Percentiles rank a stretch among this genome's conserved stretches.
These are phyloP conservation scores for Drosophila acutilabella DNA, from an alignment of 2,888 invertebrate genomes.

Conservation along the genomic window DNA sequence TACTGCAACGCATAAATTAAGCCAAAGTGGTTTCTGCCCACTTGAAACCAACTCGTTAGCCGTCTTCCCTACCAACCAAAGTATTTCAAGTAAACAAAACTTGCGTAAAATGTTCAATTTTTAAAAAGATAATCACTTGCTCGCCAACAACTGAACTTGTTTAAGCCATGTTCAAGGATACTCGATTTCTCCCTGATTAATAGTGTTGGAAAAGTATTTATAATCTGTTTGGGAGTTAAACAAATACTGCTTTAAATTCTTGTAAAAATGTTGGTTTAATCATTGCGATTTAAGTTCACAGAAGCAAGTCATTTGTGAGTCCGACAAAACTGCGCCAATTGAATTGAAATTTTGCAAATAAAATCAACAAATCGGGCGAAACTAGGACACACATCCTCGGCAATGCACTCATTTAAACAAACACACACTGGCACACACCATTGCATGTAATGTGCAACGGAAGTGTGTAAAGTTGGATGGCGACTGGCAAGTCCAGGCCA, in stretches of 20 bases:
- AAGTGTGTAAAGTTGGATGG: slow-evolving; percentile 52
- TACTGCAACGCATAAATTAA: slow-evolving; percentile 66
- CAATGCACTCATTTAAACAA: slow-evolving; percentile 16
- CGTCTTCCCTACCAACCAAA: not conserved
- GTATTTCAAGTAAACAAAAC: not conserved
- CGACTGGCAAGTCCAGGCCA: slow-evolving; percentile 56
- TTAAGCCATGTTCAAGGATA: slow-evolving; percentile 14
- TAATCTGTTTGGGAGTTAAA: not conserved
- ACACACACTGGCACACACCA: not conserved
- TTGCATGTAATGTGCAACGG: slow-evolving; percentile 36
- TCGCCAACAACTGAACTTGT: slow-evolving; percentile 21
- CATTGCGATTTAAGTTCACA: slow-evolving; percentile 40
- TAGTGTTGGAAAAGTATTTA: slow-evolving; percentile 1
- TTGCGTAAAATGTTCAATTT: slow-evolving; percentile 37
- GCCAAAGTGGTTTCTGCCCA: slow-evolving; percentile 51
- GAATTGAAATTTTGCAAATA: slow-evolving; percentile 45
- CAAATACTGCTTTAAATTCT: not conserved
- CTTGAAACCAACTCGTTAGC: slow-evolving; percentile 3
- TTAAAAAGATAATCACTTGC: slow-evolving; percentile 59
- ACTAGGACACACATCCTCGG: slow-evolving; percentile 50
- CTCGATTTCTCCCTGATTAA: slow-evolving; percentile 21
- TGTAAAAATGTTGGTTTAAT: slow-evolving; percentile 35
- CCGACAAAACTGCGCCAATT: slow-evolving; percentile 24
- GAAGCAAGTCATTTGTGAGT: slow-evolving; percentile 18
- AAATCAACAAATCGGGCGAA: slow-evolving; percentile 43